Conservation (phyloP, 1,140 invertebrate species). For the Neodiprion fabricii region DNA sequence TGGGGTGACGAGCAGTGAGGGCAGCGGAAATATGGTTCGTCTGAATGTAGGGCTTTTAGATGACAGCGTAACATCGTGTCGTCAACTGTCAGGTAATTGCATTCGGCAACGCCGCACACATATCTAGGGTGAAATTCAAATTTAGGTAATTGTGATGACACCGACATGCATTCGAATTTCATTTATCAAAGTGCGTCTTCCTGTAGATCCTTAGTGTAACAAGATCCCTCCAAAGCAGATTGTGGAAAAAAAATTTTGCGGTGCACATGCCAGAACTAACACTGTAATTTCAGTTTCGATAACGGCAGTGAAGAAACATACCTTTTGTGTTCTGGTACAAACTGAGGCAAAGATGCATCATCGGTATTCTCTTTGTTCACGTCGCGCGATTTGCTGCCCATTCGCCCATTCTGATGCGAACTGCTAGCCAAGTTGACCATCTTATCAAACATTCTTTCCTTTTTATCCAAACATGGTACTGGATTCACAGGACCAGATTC, state of each 20-base stretch:
- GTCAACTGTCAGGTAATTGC: slow-evolving; percentile 75
- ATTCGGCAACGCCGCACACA: slow-evolving; percentile 73
- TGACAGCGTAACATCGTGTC: slow-evolving; percentile 76
- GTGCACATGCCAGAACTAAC: no score
- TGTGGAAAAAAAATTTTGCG: no score
- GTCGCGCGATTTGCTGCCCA: slow-evolving; percentile 49
- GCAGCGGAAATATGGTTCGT: slow-evolving; percentile 69
- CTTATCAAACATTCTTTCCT: slow-evolving; percentile 83
- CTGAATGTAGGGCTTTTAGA: slow-evolving; percentile 72
- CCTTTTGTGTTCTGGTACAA: slow-evolving; percentile 69
- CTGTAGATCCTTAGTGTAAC: no score
- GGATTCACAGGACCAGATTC: slow-evolving; percentile 76
- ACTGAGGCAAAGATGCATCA: slow-evolving; percentile 62
- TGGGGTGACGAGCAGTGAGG: slow-evolving; percentile 68
- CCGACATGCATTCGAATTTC: slow-evolving; percentile 15
- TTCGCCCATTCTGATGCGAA: slow-evolving; percentile 65
- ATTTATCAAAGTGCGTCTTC: no score
- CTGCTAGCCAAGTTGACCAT: slow-evolving; percentile 83
- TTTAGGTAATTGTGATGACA: neutral
- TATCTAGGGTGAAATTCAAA: slow-evolving; percentile 50
- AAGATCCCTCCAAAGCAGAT: no score
- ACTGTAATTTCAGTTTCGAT: neutral
- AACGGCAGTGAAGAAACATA: slow-evolving; percentile 23
- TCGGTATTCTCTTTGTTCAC: slow-evolving; percentile 32
- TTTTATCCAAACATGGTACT: slow-evolving; percentile 78